Base-by-base conservation (phyloP, 2,797 vertebrate genomes). In the Rhynchotus rufescens region DNA sequence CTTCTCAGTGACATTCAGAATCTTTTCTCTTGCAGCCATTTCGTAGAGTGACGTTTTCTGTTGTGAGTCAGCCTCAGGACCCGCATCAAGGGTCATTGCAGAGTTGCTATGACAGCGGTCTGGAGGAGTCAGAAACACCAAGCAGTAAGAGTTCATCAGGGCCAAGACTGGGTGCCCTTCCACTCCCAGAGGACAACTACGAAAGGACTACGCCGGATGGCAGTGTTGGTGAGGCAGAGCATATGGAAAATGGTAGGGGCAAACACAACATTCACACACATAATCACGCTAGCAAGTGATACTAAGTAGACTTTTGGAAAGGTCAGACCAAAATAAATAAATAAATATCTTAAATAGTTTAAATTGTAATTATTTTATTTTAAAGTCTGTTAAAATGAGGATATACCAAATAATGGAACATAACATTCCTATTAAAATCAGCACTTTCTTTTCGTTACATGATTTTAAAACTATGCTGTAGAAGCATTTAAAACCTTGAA, bases 191-290 rank as follows among this genome's bases (percentile, higher is more conserved):
- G 98, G 99, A 99, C 99, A 99, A 99, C 99, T 99, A 99, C 98
- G 99, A 99, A 98, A 99, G 99, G 99, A 99, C 99, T 97, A 99
- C 99, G 98, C 99, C 99, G 98, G 99, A 99, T 99, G 99, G 99
- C 99, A 99, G 99, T 99, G 99, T 99, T 99, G 99, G 99, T 99
- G 99, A 99, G 99, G 99, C 99, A 99, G 99, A 99, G 98, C 99
- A 99, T 99, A 98, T 99, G 99, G 99, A 99, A 99, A 99, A 99
- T 99, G 99, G 99, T 99, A 99, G 99, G 99, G 99, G 98, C 99
- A 99, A 99, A 99, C 98, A 99, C 97, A 81, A 96, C 97, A 98
- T 95, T 87, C 97, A 98, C 97, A 97, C 97, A 97, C 97, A 97
- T 96, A 98, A 97, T 92, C 94, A 97, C 98, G 94, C 96, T 97